Evolutionary conservation across 2,113 vertebrate species (phyloP).

Genomic region (Erythrocebus patas): DNA sequence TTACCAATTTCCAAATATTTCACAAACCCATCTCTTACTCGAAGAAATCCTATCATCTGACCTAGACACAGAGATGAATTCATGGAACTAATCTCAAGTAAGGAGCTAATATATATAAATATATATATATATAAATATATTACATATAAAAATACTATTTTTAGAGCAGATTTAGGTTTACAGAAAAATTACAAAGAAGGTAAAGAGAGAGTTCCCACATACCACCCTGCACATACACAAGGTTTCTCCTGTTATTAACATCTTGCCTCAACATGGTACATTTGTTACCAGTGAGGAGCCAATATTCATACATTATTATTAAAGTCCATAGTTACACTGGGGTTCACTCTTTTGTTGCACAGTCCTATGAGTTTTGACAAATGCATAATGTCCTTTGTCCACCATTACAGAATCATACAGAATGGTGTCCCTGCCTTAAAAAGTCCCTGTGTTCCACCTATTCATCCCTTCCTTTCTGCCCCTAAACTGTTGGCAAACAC

Average conservation of each 20-base stretch:
- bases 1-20: background rate
- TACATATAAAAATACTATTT: background rate
- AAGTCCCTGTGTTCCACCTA: background rate
- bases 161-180: background rate
- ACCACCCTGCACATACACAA: background rate
- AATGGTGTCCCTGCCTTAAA: background rate
- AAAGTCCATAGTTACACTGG: background rate
- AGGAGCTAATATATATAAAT: background rate
- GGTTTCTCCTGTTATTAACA: background rate
- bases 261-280: background rate
- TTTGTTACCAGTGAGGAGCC: background rate
- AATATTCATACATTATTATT: background rate
- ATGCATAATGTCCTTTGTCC: background rate
- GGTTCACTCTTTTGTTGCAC: background rate
- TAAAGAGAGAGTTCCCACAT: background rate
- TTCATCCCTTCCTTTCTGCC: background rate
- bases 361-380: background rate
- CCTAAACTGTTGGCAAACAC: background rate
- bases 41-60: background rate
- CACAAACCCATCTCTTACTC: background rate
- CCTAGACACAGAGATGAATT: background rate
- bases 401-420: background rate
- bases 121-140: background rate
- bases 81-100: background rate
- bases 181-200: background rate